phyloP scores from a whole-genome alignment of 2,797 vertebrate genomes.

The Crenichthys baileyi region DNA sequence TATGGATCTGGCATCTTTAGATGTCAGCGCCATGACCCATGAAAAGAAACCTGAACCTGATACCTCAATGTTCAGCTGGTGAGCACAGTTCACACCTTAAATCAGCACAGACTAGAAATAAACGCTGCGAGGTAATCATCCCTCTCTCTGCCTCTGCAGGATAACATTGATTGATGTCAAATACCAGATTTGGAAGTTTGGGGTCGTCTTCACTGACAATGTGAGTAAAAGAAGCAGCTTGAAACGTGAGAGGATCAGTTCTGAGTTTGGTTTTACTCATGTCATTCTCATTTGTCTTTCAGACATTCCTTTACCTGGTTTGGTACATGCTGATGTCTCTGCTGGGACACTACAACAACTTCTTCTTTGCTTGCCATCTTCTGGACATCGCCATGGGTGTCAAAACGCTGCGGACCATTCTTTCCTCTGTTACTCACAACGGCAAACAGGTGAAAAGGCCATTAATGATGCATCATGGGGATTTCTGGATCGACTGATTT shows the following conservation, averaged over 20 bases:
- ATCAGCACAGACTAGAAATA: background rate
- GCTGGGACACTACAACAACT: constrained; percentile 96
- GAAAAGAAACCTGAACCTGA: constrained; percentile 86
- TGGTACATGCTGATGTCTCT: constrained; percentile 95
- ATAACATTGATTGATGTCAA: constrained; percentile 91
- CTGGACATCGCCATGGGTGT: constrained; percentile 97
- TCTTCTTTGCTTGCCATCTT: constrained; percentile 92
- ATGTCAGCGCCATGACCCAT: constrained; percentile 89
- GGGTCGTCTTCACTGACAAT: constrained; percentile 94
- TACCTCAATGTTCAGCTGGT: constrained; percentile 89
- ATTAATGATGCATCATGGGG: background rate
- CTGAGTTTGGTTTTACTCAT: background rate
- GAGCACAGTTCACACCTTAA: background rate
- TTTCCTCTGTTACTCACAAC: constrained; percentile 95
- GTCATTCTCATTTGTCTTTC: background rate
- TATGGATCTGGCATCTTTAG: constrained; percentile 91
- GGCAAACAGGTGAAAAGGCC: constrained; percentile 88
- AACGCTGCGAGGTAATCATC: background rate
- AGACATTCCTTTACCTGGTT: constrained; percentile 94
- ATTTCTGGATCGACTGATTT: background rate
- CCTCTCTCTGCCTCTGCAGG: constrained; percentile 70
- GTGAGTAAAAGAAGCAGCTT: constrained; percentile 76
- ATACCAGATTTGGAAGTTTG: constrained; percentile 97
- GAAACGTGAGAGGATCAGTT: background rate
- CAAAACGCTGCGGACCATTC: constrained; percentile 93